Base-by-base conservation (phyloP, 2,888 invertebrate species). In the Eilema sororculum region DNA sequence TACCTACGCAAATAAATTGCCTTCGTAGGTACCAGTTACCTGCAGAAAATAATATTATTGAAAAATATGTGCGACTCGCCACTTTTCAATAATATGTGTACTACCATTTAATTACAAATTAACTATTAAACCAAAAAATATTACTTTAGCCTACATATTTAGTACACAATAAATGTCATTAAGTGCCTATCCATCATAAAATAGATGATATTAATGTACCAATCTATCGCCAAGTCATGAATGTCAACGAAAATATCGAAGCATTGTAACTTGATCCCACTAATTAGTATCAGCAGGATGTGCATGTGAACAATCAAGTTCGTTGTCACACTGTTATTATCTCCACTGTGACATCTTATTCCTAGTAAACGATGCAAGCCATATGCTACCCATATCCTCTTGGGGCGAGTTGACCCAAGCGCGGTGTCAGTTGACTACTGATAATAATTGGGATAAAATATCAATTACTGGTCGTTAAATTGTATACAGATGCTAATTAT, bases 281-380 rank as follows among this genome's bases (percentile, higher is more conserved):
- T 76, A 77, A 86, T 84, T 80, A 82, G 72, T 52, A 65, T 56
- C 52, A 41, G 20, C 72, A 76, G 84, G 78, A 80, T 77, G 76
- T 70, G 69, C 75, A 77, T 79, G 68, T 71, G 72, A 69, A 72
- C 72, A 70, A 72, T 72, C 61, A 61, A 68, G 64, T 41, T 65
- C 66, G 73, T 70, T 77, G 76, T 76, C 65, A 66, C 61, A 68
- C 59, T 57, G 28, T 63, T 37, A 56, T 56, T 66, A 68, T 69
- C 60, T 25, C 28, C 60, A 41, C 61, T 74, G 75, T 75, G 84
- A 78, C 78, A 80, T 75, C 65, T 78, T 74, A 67, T 82, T 76
- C 72, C 75, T 56, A 61, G 75, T 70, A 63, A 74, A 72, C 46
- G 73, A 70, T 60, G 56, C 41, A 33, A 33, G 33, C 65, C 81